These are phyloP conservation scores for Zoanthus sociatus DNA, from an alignment of 92 coral and sea anemone genomes.

Conservation along the genomic window DNA sequence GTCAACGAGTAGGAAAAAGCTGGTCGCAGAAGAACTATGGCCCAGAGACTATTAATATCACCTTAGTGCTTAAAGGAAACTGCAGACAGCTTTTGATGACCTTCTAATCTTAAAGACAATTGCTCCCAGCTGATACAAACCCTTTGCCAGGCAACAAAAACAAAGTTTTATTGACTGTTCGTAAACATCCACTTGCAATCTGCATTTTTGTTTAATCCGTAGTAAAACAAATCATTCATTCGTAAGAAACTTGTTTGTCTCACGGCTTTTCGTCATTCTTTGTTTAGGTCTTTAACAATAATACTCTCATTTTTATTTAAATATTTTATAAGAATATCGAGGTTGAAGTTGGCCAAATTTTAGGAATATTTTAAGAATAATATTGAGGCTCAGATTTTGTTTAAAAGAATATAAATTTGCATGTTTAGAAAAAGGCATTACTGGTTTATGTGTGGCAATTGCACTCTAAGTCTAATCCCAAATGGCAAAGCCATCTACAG, in stretches of 20 bases:
- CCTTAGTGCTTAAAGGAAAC: not conserved
- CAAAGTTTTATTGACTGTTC: conserved; percentile 8
- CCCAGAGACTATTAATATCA: not conserved
- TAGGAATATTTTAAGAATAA: no score
- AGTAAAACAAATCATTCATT: not conserved
- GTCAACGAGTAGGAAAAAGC: conserved; percentile 7
- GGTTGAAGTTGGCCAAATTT: no score
- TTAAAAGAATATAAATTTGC: no score
- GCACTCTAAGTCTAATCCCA: no score
- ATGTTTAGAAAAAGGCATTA: no score
- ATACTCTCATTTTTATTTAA: no score
- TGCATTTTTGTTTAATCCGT: not conserved
- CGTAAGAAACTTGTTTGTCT: not conserved
- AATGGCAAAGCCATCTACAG: no score
- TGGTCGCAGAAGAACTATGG: not conserved
- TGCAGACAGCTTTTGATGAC: conserved; percentile 22
- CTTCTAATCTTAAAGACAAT: conserved; percentile 27
- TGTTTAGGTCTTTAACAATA: not conserved
- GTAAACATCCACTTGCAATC: conserved; percentile 24
- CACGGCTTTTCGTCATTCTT: not conserved
- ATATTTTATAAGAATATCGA: no score
- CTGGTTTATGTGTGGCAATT: no score
- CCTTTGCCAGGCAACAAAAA: conserved; percentile 2
- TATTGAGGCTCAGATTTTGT: no score
- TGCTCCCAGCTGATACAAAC: conserved; percentile 5